Conservation (phyloP, 2,113 vertebrate species). For the Gnathonemus longibarbis region DNA sequence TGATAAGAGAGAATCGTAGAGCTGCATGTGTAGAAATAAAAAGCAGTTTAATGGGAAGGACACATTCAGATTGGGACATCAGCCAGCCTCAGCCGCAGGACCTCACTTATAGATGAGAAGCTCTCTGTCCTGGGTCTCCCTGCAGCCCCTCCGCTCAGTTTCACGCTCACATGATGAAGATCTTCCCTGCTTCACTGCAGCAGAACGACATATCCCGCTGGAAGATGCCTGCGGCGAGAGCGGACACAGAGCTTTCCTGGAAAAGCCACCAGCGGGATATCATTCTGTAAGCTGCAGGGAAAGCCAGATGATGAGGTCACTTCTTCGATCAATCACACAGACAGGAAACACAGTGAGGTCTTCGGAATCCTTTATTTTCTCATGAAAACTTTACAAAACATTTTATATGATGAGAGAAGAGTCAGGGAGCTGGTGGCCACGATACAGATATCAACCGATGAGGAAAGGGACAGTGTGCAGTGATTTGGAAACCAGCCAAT, state of each 20-base stretch:
- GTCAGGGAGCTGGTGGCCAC: constrained; percentile 1
- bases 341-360: not conserved
- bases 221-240: not conserved
- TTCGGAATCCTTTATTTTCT: constrained; percentile 17
- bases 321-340: not conserved
- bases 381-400: constrained; percentile 24
- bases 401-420: constrained; percentile 15
- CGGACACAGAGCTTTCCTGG: not conserved
- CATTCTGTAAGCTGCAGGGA: not conserved
- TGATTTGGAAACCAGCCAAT: not conserved
- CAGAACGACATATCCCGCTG: not conserved
- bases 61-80: not conserved
- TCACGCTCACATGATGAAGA: not conserved
- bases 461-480: not conserved
- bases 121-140: not conserved
- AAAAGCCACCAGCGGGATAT: not conserved
- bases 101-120: not conserved
- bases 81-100: not conserved
- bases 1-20: not conserved
- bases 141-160: not conserved
- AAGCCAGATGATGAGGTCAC: not conserved
- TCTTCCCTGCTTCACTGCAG: not conserved
- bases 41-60: not conserved
- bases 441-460: not conserved
- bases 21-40: not conserved